A percentile compares a stretch with the other conserved stretches of the same genome.
These are phyloP conservation scores for Anthrax anthrax DNA, from an alignment of 2,888 invertebrate genomes.

Conservation along the genomic window DNA sequence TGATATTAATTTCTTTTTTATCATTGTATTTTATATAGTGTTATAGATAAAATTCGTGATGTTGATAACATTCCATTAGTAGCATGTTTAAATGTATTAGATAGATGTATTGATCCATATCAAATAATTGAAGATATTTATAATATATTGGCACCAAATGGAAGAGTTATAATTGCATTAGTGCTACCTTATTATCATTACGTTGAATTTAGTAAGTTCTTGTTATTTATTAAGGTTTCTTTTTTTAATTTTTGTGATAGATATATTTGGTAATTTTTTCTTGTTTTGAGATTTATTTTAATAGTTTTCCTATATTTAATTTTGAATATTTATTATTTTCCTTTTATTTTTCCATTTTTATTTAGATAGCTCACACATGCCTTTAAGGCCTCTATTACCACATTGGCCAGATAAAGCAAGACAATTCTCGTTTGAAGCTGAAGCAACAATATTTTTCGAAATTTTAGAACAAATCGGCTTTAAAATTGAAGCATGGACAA, in stretches of 20 bases:
- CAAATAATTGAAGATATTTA: slow-evolving; percentile 63
- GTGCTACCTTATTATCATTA: slow-evolving; percentile 91
- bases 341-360: slow-evolving; percentile 9
- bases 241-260: too few species aligned
- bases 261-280: neutral
- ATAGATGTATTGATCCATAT: slow-evolving; percentile 78
- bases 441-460: slow-evolving; percentile 56
- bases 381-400: slow-evolving; percentile 27
- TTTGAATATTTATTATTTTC: slow-evolving; percentile 4
- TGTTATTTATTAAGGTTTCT: neutral
- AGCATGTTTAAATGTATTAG: slow-evolving; percentile 78
- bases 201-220: slow-evolving; percentile 68
- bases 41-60: slow-evolving; percentile 27
- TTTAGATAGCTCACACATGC: slow-evolving; percentile 47
- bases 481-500: slow-evolving; percentile 67
- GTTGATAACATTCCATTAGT: slow-evolving; percentile 28
- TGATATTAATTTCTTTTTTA: too few species aligned
- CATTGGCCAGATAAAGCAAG: slow-evolving; percentile 53
- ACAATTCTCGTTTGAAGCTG: slow-evolving; percentile 54
- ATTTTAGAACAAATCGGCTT: slow-evolving; percentile 47
- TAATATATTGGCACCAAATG: slow-evolving; percentile 53
- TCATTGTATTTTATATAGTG: slow-evolving; percentile 15
- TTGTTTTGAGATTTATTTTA: neutral
- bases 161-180: slow-evolving; percentile 70
- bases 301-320: neutral